Evolutionary conservation across 1,140 invertebrate genomes (phyloP), one percentile per base, ranked within the genome.

Genomic region (Lucilia sericata): DNA sequence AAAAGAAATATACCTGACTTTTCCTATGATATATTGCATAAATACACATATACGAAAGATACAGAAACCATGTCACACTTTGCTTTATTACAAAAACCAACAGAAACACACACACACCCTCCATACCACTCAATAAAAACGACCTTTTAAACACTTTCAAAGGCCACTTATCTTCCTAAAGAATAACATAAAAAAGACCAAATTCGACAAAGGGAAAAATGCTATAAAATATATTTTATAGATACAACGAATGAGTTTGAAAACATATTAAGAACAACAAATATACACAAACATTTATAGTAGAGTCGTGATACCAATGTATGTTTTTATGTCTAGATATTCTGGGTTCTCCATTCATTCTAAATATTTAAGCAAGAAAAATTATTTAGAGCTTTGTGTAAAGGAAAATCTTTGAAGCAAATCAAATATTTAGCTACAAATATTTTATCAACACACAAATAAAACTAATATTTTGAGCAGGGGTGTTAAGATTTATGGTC

Each of bases 341-440:
- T 30, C 25, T 30, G 25, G 25, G 25, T 30, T 2, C 25, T 30
- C 3, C 25, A 30, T 36, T 76, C 34, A 76, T 34, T 76, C 25
- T 34, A 30, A 34, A 8, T 76, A 17, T 76, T 76, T 76, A 42
- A 42, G 74, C 30, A 42, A 47, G 75, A 78, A 78, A 78, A 78
- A 78, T 78, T 78, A 34, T 78, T 78, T n/a, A 47, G 75, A 78
- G 36, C 17, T 78, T 78, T 78, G 14, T 10, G 14, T 42, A 14
- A 30, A 30, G 3, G 75, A 17, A 78, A 78, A n/a, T 60, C 55
- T 60, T 60, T 60, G 7, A 60, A 60, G 55, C 55, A 60, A 60
- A 60, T 60, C 55, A 60, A 60, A 60, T 60, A 60, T 60, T 60
- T 60, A 17, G 14, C 55, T 60, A n/a, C 55, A 60, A 60, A 60